phyloP scores from a whole-genome alignment of 1,140 invertebrate genomes.

The Solenopsis invicta region DNA sequence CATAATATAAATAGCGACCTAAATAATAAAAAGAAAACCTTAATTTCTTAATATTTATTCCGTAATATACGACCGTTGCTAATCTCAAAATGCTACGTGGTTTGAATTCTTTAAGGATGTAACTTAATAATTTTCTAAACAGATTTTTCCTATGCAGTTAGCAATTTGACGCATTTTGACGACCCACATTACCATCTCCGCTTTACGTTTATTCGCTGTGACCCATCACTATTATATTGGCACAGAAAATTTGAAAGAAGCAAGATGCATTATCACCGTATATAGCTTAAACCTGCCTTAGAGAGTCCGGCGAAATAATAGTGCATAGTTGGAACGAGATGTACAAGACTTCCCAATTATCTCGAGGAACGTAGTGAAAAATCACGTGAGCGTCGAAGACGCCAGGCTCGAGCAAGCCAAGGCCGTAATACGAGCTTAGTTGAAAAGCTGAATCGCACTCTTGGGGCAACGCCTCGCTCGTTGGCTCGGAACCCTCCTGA shows the following conservation, averaged over 20 bases:
- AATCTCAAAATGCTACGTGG: background rate
- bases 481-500: constrained; percentile 78
- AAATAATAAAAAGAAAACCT: constrained; percentile 22
- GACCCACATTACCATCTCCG: background rate
- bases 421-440: constrained; percentile 77
- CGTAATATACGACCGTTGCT: background rate
- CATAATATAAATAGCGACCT: constrained; percentile 27
- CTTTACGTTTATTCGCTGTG: background rate
- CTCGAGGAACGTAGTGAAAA: constrained; percentile 72
- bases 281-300: constrained; percentile 4
- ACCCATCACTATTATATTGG: background rate
- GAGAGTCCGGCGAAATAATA: constrained; percentile 32
- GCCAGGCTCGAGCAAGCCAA: constrained; percentile 40
- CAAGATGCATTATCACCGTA: background rate
- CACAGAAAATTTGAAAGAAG: background rate
- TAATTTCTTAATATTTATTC: background rate
- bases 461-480: constrained; percentile 78
- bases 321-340: constrained; percentile 35
- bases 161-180: constrained; percentile 9
- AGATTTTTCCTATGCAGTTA: background rate
- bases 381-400: constrained; percentile 71
- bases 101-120: background rate
- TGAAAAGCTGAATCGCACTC: constrained; percentile 80
- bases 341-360: constrained; percentile 70
- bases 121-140: background rate